Percentiles rank a stretch among this genome's conserved stretches.
Evolutionary conservation across 2,888 invertebrate species (phyloP).

Genomic region (Ceramica pisi): DNA sequence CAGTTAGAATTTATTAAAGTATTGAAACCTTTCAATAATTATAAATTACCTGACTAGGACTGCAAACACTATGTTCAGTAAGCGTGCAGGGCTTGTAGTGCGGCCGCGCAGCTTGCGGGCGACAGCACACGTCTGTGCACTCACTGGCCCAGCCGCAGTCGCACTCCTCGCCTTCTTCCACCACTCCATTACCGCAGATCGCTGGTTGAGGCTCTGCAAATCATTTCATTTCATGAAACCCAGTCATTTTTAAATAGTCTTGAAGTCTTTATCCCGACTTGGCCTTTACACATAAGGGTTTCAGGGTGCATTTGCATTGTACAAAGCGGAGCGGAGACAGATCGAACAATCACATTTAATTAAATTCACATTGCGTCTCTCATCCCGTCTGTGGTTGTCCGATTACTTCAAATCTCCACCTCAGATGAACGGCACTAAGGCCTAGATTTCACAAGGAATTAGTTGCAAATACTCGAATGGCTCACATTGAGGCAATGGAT

Average conservation of each 20-base stretch:
- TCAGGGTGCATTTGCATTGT: not conserved
- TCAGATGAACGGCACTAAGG: too few species aligned
- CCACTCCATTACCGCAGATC: constrained; percentile 99
- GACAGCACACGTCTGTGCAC: constrained; percentile 98
- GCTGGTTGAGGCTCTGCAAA: constrained; percentile 96
- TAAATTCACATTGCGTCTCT: not conserved
- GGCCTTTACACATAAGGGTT: too few species aligned
- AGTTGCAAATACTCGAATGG: too few species aligned
- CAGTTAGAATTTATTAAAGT: not conserved
- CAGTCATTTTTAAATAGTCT: not conserved
- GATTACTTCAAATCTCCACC: not conserved
- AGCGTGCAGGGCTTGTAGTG: constrained; percentile 97
- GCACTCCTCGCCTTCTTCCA: constrained; percentile 99
- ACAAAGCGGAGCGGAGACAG: too few species aligned
- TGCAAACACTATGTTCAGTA: constrained; percentile 94
- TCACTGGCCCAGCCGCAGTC: constrained; percentile 99
- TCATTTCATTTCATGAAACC: not conserved
- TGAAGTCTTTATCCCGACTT: not conserved
- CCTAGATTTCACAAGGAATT: too few species aligned
- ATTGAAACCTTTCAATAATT: too few species aligned
- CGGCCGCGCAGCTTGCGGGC: constrained; percentile 96
- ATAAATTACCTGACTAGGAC: constrained; percentile 93
- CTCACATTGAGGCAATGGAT: not conserved
- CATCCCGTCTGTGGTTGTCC: not conserved
- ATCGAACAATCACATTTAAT: not conserved